Percentiles rank a stretch among this genome's conserved stretches.
These are phyloP conservation scores for Sinocyclocheilus anshuiensis DNA, from an alignment of 2,113 vertebrate genomes.

Conservation along the genomic window DNA sequence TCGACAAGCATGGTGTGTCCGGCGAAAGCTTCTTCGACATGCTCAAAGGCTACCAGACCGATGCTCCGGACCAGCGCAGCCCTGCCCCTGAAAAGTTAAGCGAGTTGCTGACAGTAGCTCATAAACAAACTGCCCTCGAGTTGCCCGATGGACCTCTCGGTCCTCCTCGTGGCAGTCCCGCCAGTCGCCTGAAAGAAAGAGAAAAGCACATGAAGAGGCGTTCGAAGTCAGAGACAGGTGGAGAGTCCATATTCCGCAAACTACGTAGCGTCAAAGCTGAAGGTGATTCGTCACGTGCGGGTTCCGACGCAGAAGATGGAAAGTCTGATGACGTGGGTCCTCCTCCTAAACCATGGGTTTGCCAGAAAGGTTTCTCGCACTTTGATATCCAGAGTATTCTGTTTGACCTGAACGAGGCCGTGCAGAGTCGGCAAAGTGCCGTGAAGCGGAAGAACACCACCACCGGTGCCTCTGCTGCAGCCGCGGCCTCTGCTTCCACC, in stretches of 20 bases:
- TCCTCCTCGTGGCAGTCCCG: slow-evolving; percentile 83
- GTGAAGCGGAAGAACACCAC: slow-evolving; percentile 96
- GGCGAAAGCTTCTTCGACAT: slow-evolving; percentile 97
- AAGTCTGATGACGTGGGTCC: slow-evolving; percentile 85
- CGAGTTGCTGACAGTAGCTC: slow-evolving; percentile 87
- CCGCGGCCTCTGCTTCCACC: slow-evolving; percentile 87
- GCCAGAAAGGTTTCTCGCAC: slow-evolving; percentile 94
- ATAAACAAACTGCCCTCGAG: slow-evolving; percentile 81
- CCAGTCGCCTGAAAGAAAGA: slow-evolving; percentile 91
- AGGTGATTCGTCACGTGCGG: slow-evolving; percentile 83
- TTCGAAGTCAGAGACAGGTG: slow-evolving; percentile 96
- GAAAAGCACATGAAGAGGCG: slow-evolving; percentile 97
- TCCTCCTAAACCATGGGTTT: slow-evolving; percentile 86
- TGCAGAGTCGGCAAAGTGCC: slow-evolving; percentile 83
- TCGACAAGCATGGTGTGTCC: slow-evolving; percentile 95
- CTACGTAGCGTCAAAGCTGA: slow-evolving; percentile 94
- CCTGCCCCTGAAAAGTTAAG: slow-evolving; percentile 86
- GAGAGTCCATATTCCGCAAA: slow-evolving; percentile 98
- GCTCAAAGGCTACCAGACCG: slow-evolving; percentile 94
- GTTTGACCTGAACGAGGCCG: slow-evolving; percentile 93
- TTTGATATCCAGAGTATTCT: slow-evolving; percentile 94
- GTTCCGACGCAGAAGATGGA: slow-evolving; percentile 91
- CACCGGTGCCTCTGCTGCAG: slow-evolving; percentile 93
- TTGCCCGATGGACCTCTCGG: slow-evolving; percentile 88
- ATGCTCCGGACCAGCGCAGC: slow-evolving; percentile 87